Evolutionary conservation across 1,140 invertebrate genomes (phyloP), one percentile per base, ranked within the genome.

Genomic region (Samia ricini): DNA sequence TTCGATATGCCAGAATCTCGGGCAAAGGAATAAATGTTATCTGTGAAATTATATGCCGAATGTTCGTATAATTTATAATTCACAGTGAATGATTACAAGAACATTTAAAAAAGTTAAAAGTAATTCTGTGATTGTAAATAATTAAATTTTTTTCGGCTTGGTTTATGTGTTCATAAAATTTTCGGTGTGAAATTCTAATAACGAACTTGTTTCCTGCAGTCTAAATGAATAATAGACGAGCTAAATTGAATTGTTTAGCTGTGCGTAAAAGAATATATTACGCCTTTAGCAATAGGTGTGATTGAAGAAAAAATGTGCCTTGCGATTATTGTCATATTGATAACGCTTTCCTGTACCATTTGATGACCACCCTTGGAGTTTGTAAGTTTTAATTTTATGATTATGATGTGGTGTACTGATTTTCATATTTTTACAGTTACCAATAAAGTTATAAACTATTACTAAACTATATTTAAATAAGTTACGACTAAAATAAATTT

Each of bases 21-120:
- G 61, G 63, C 65, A 70, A 65, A 69, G 60, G 60, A 56, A 76
- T 71, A 68, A 64, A 64, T 66, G 12, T 12, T 42, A 15, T 42
- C 33, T 42, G 33, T 26, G 26, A 42, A 42, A 15, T 10, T 42
- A 15, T 42, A 3, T 42, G 15, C n/a, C 33, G 33, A 12, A 15
- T 42, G 33, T 42, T 42, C 33, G 33, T 42, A 12, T 64, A 42
- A 3, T 42, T 42, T 42, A 15, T 42, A 42, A 15, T 42, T 42
- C 33, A 42, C 33, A 15, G 12, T 15, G 33, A 42, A 10, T 42
- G 12, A 42, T 42, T 12, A 42, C 12, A 42, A 12, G 4, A 15
- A 12, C n/a, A 42, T 15, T 15, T 42, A 42, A 15, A 12, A 42
- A 42, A 42, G 33, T 42, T 15, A 42, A 42, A 42, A 15, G 26